phyloP scores from a whole-genome alignment of 2,888 invertebrate species.

The Stegophylla sp. region DNA sequence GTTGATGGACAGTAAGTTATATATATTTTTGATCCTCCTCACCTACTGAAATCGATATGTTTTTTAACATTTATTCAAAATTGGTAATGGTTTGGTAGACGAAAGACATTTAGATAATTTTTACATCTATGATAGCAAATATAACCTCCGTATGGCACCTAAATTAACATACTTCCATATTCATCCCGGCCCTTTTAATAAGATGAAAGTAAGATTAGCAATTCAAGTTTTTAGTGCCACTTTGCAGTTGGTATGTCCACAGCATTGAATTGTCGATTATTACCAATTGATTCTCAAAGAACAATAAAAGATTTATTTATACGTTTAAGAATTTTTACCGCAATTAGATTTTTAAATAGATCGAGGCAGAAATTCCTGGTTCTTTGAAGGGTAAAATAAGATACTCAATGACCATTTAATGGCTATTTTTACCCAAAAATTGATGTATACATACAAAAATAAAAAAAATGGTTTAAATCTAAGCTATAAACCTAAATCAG shows the following conservation, averaged over 20 bases:
- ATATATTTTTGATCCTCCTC: slow-evolving; percentile 44
- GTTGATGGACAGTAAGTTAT: not conserved
- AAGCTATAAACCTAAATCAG: too few species aligned
- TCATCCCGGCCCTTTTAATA: slow-evolving; percentile 5
- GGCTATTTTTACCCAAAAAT: too few species aligned
- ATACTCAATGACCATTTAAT: too few species aligned
- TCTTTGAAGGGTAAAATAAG: not conserved
- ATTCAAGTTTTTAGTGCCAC: slow-evolving; percentile 20
- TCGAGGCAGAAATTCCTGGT: too few species aligned
- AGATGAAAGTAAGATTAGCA: slow-evolving; percentile 24
- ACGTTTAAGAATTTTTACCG: not conserved
- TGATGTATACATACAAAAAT: too few species aligned
- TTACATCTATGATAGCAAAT: slow-evolving; percentile 7
- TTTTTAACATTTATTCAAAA: slow-evolving; percentile 7
- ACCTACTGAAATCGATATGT: slow-evolving; percentile 30
- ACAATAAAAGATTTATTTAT: not conserved
- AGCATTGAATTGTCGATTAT: not conserved
- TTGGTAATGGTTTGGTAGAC: not conserved
- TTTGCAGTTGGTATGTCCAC: slow-evolving; percentile 4
- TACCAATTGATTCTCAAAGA: not conserved
- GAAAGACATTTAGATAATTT: slow-evolving; percentile 8
- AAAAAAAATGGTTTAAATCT: too few species aligned
- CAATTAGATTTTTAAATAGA: slow-evolving; percentile 15
- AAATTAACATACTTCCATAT: slow-evolving; percentile 10
- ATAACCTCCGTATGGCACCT: not conserved